Evolutionary conservation across 2,888 invertebrate species (phyloP), one percentile per base, ranked within the genome.

Genomic region (Leucophora obtusa): DNA sequence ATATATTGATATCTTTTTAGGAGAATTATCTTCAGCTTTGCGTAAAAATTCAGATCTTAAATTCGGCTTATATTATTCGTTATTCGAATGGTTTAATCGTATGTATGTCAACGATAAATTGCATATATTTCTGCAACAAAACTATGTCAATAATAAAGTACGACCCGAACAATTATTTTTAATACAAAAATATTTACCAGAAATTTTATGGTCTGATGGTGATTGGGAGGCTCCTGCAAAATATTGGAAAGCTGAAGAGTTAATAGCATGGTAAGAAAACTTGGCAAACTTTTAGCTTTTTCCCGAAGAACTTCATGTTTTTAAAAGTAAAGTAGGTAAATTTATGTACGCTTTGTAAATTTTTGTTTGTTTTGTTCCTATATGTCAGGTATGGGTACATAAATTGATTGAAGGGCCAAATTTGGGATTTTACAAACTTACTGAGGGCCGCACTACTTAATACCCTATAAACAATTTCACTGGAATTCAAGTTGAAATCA

Each of bases 201-300:
- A 96, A 35, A 92, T 98, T 0, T 89, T 98, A 15, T 98, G 98
- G 98, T 94, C 97, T 0, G 98, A 98, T 89, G 98, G 98, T 0
- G 98, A 98, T 85, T 97, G 97, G 97, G 97, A 97, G 88, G 95
- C 96, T 0, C 90, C 93, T 0, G 95, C 95, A 81, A 91, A 91
- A 0, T 98, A 98, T 86, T 98, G 97, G 96, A 93, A 93, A 83
- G 93, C 97, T 0, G 94, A 93, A 54, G 94, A 96, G 72, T 95
- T 98, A 86, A 91, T 98, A 1, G 94, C 97, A 0, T 98, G 97
- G 88, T 88, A 84, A 73, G 71, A 11, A 65, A 15, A 28, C 7
- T 7, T 28, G 6, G 7, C 21, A 21, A 21, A 21, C 2, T 21
- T 21, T n/a, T n/a, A n/a, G n/a, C n/a, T n/a, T n/a, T n/a, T n/a